Base-by-base conservation (phyloP, 2,888 invertebrate species). In the Trisateles emortualis region DNA sequence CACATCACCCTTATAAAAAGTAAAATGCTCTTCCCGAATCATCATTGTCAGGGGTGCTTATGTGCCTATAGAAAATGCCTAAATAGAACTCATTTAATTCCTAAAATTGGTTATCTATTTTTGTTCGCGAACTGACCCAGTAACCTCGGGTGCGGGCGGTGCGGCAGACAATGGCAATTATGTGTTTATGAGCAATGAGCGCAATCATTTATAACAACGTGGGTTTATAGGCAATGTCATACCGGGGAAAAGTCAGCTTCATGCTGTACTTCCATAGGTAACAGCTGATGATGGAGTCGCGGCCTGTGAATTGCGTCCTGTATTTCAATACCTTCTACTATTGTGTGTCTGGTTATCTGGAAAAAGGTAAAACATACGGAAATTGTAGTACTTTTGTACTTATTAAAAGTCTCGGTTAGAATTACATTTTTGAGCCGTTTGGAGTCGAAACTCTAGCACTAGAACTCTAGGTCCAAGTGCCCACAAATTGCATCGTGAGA, bases 211-310 rank as follows among this genome's bases (percentile, higher is more conserved):
- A 2, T 22, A 3, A 22, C n/a, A n/a, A n/a, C n/a, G n/a, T n/a
- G 22, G 1, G 19, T 11, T 32, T 10, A 26, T 30, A 14, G 6
- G 3, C 14, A 17, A 1, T 11, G 10, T 44, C 56, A 48, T 81
- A 95, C 95, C 76, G 84, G 56, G 48, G 94, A 87, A 70, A 96
- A 95, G 44, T 93, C 94, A 0, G 82, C 74, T 78, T 97, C 97
- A 65, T 95, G 94, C 52, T 95, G 93, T 0, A 97, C 83, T 51
- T 90, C 86, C 95, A 96, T 96, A 0, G 97, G 97, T 40, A 95
- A 88, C 50, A 98, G 94, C 82, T 99, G 98, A 83, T 99, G 98
- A 87, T 99, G 98, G 5, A 98, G 79, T 42, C 98, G 94, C 0
- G 94, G 94, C 2, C 94, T 93, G 68, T 95, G 95, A 45, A 98